Base-by-base conservation (phyloP, 92 coral and sea anemone species). In the Isaurus tuberculatus region DNA sequence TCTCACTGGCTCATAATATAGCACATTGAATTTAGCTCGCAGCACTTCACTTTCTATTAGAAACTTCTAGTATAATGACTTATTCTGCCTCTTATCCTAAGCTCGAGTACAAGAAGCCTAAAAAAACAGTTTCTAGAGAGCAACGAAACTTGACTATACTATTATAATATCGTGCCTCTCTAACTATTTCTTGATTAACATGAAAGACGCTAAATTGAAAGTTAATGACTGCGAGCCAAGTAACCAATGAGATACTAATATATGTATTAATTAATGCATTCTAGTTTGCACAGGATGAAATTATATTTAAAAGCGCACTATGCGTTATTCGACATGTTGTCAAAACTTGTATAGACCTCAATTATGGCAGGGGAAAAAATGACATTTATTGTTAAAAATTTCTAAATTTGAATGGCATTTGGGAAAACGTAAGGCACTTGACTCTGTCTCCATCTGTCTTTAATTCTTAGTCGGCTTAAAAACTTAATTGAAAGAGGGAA, bases 401-500 rank as follows among this genome's bases (percentile, higher is more conserved):
- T 9, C 82, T 15, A 27, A 22, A 60, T 33, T 77, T 77, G 68
- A 57, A 57, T 37, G 70, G 70, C 49, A 17, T n/a, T 26, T 60
- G 7, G 31, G 82, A 77, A 49, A 57, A 23, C 49, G 36, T 57
- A 20, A 57, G 34, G 25, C 30, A 46, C 15, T 15, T 63, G 48
- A 57, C 67, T 15, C 23, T 77, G 70, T 23, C 67, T n/a, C 46
- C 53, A 73, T 2, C 19, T 48, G 2, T 33, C 34, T 60, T 77
- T 57, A 26, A 19, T 66, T 40, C 40, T 28, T 77, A 77, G 82
- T 34, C 82, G 82, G 68, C 32, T 77, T 77, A 58, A 27, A 75
- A 60, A 77, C 31, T 77, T 37, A 58, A 77, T 77, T 77, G 36
- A 34, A 40, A n/a, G 31, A 34, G n/a, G 63, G 28, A 0, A 31